These are phyloP conservation scores for Pelvicachromis taeniatus DNA, from an alignment of 2,113 vertebrate genomes.

Conservation along the genomic window DNA sequence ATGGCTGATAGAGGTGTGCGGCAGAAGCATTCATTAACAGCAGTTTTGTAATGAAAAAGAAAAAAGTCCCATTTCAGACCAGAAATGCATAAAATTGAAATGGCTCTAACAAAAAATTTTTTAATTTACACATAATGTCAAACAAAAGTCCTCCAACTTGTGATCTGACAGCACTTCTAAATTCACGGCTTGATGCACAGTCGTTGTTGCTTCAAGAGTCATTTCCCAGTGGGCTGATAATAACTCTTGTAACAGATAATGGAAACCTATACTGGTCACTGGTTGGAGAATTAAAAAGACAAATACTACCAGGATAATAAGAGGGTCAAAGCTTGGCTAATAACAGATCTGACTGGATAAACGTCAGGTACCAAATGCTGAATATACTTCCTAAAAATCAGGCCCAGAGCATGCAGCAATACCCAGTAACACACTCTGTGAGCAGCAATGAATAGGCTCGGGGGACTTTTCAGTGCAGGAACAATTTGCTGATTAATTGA, in stretches of 20 bases:
- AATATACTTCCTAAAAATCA: neutral
- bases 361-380: constrained; percentile 6
- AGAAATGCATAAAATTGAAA: neutral
- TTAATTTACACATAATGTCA: neutral
- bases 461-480: neutral
- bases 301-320: constrained; percentile 1
- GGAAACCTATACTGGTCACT: constrained; percentile 21
- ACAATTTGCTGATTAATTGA: neutral
- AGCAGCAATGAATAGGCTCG: neutral
- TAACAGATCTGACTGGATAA: neutral
- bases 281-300: constrained; percentile 17
- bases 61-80: neutral
- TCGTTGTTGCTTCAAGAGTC: neutral
- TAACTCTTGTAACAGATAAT: constrained; percentile 18
- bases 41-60: neutral
- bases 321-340: constrained; percentile 20
- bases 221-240: constrained; percentile 9
- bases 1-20: constrained; percentile 34
- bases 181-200: neutral
- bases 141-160: neutral
- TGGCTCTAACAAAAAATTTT: neutral
- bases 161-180: neutral
- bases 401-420: neutral
- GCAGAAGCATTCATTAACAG: constrained; percentile 18
- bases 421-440: neutral